Conservation (phyloP, 2,113 vertebrate genomes). For the Psittacula cyanocephala region DNA sequence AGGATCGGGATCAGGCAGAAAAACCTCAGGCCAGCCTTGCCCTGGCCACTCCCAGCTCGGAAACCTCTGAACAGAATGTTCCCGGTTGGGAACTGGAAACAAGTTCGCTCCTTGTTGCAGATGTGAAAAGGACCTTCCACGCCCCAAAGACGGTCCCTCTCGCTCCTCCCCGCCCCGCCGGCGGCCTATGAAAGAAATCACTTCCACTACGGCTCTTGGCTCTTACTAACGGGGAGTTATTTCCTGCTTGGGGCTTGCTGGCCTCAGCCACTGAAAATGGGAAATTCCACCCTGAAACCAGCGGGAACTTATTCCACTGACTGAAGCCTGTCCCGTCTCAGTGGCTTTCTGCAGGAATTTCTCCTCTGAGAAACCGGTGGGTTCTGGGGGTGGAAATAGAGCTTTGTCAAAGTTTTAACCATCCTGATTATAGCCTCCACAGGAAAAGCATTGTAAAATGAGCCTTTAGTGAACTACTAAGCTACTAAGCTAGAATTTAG, state of each 20-base stretch:
- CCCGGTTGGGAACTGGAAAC: not conserved
- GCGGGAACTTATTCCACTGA: not conserved
- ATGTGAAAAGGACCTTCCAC: not conserved
- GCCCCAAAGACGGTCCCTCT: not conserved
- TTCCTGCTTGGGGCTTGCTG: slow-evolving; percentile 18
- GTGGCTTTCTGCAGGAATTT: not conserved
- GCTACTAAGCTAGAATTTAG: not conserved
- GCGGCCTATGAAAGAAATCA: not conserved
- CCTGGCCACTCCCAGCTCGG: not conserved
- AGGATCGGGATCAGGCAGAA: not conserved
- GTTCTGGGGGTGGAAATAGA: not conserved
- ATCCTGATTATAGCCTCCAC: not conserved
- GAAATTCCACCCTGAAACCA: slow-evolving; percentile 34
- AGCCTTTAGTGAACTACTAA: not conserved
- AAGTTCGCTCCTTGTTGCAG: not conserved
- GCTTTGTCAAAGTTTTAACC: not conserved
- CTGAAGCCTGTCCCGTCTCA: not conserved
- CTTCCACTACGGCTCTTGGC: slow-evolving; percentile 5
- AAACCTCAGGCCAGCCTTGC: not conserved
- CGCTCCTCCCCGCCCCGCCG: not conserved
- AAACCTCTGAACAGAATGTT: slow-evolving; percentile 45
- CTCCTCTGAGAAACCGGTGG: not conserved
- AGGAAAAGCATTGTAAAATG: not conserved
- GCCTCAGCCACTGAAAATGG: slow-evolving; percentile 18
- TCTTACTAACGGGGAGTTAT: slow-evolving; percentile 1